Percentiles rank a stretch among this genome's conserved stretches.
Conservation (phyloP, 2,797 vertebrate genomes). For the Chanos chanos region DNA sequence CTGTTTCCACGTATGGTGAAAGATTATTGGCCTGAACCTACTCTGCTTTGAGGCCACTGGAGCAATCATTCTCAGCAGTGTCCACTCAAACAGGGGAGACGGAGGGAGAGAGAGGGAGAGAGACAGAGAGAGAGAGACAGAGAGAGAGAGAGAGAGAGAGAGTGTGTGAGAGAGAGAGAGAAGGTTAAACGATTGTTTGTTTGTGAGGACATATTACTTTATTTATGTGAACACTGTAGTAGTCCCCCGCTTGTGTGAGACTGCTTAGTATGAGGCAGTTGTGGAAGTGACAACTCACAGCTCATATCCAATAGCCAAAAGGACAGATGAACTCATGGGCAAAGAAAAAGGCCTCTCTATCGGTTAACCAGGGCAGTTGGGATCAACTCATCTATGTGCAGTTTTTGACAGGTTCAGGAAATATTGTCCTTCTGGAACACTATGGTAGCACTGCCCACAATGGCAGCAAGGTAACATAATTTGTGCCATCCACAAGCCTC, state of each 20-base stretch:
- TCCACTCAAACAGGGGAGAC: constrained; percentile 10
- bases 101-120: too few relatives aligned
- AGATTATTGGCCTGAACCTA: constrained; percentile 54
- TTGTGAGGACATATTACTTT: too few relatives aligned
- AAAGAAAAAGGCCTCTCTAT: constrained; percentile 15
- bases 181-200: too few relatives aligned
- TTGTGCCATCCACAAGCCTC: too few relatives aligned
- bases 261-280: too few relatives aligned
- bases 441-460: too few relatives aligned
- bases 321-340: constrained; percentile 12
- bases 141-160: not conserved
- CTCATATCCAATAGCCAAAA: not conserved
- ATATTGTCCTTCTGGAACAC: too few relatives aligned
- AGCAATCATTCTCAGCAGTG: constrained; percentile 23
- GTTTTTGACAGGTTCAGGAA: constrained; percentile 55
- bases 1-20: constrained; percentile 56
- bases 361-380: constrained; percentile 6
- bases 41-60: constrained; percentile 10
- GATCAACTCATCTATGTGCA: constrained; percentile 39
- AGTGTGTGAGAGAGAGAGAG: too few relatives aligned
- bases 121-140: not conserved
- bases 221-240: too few relatives aligned
- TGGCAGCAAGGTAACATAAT: too few relatives aligned
- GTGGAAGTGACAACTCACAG: constrained; percentile 4
- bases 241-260: too few relatives aligned